phyloP scores from a whole-genome alignment of 2,113 vertebrate species.

The Chionis minor region DNA sequence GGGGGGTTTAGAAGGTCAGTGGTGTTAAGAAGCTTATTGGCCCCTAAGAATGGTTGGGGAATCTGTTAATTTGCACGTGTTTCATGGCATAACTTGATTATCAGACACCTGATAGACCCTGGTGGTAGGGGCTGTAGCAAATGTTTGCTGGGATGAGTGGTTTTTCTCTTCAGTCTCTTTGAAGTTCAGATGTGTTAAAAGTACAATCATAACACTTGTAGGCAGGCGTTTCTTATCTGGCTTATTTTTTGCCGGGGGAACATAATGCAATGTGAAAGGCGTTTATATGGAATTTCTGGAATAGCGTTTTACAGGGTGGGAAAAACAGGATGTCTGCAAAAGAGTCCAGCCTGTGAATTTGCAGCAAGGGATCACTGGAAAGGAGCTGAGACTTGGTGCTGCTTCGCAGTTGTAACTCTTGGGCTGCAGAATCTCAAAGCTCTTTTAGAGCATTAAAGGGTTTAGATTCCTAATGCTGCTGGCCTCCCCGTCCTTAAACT shows the following conservation, averaged over 20 bases:
- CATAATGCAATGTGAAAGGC: not conserved
- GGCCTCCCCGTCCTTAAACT: not conserved
- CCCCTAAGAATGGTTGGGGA: not conserved
- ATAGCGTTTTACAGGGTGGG: not conserved
- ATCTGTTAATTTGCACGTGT: not conserved
- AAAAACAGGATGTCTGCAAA: not conserved
- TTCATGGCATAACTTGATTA: not conserved
- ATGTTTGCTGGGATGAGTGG: not conserved
- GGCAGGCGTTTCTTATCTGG: not conserved
- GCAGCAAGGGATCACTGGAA: not conserved
- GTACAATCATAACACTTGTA: not conserved
- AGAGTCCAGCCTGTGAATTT: not conserved
- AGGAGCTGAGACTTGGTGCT: not conserved
- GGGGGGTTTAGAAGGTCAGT: not conserved
- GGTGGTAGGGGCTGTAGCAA: not conserved
- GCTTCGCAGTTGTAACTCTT: not conserved
- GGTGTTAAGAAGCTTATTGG: not conserved
- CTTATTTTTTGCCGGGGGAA: not conserved
- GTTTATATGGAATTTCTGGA: conserved; percentile 18
- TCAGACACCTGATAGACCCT: not conserved
- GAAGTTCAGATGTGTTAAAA: not conserved
- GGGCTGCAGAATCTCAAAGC: accelerated
- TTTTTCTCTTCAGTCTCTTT: not conserved
- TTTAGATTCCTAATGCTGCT: not conserved
- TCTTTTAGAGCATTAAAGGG: accelerated